Conservation (phyloP, 1,140 invertebrate genomes). For the Theocolax elegans region DNA sequence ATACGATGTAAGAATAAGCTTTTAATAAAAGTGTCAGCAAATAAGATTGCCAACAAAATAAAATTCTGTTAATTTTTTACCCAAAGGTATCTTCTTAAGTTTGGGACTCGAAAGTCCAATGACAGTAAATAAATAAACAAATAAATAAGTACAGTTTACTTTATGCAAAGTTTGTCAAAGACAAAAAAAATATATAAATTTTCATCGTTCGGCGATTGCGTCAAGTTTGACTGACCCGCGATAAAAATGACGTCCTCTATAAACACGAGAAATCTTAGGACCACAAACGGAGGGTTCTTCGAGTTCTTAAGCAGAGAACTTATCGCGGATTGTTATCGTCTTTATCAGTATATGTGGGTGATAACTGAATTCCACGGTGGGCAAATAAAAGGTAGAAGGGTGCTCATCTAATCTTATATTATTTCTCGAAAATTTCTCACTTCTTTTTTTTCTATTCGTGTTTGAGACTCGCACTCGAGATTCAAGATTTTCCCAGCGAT, state of each 20-base stretch:
- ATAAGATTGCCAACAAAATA: too few relatives aligned
- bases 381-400: constrained; percentile 3
- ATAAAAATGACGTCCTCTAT: neutral
- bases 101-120: too few relatives aligned
- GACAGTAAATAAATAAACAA: too few relatives aligned
- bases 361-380: constrained; percentile 8
- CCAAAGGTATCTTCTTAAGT: too few relatives aligned
- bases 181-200: neutral
- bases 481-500: neutral
- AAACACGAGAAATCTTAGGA: constrained; percentile 4
- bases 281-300: neutral
- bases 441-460: neutral
- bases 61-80: too few relatives aligned
- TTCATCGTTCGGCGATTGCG: neutral
- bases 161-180: too few relatives aligned
- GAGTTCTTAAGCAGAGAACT: neutral
- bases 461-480: neutral
- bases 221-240: neutral
- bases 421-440: neutral
- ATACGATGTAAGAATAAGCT: too few relatives aligned
- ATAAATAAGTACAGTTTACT: too few relatives aligned
- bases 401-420: neutral
- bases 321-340: neutral
- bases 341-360: constrained; percentile 15
- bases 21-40: too few relatives aligned